phyloP scores from a whole-genome alignment of 2,797 vertebrate genomes.

The Cheirogaleus major region DNA sequence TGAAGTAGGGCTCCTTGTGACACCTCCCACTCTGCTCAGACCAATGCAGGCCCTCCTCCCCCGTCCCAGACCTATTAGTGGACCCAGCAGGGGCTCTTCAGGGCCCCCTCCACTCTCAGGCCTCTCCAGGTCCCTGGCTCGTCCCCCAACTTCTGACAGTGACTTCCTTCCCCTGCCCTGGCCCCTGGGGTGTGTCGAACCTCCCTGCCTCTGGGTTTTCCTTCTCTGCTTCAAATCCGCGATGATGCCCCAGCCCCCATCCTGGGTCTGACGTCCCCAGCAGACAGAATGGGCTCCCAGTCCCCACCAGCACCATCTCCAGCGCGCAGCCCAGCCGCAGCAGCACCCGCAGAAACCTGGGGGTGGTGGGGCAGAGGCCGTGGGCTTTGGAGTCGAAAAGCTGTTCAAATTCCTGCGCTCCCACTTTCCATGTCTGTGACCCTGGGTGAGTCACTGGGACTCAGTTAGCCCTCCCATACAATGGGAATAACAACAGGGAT shows the following conservation, averaged over 20 bases:
- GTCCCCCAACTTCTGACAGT: neutral
- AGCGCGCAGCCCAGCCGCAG: neutral
- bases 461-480: neutral
- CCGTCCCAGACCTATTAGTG: fast-evolving
- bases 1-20: fast-evolving
- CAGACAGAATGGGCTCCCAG: neutral
- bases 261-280: too few species aligned
- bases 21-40: neutral
- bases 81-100: neutral
- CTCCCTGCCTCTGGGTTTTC: neutral
- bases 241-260: too few species aligned
- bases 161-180: neutral
- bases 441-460: neutral
- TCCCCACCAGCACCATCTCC: fast-evolving
- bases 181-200: neutral
- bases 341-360: neutral
- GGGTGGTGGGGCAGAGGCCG: too few species aligned
- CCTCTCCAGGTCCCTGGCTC: neutral
- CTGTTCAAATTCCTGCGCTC: neutral
- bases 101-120: too few species aligned
- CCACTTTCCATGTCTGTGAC: neutral
- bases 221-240: neutral
- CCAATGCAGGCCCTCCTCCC: fast-evolving
- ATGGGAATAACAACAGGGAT: neutral
- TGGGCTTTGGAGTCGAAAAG: neutral